Evolutionary conservation across 1,140 invertebrate genomes (phyloP).

Genomic region (Spodoptera frugiperda): DNA sequence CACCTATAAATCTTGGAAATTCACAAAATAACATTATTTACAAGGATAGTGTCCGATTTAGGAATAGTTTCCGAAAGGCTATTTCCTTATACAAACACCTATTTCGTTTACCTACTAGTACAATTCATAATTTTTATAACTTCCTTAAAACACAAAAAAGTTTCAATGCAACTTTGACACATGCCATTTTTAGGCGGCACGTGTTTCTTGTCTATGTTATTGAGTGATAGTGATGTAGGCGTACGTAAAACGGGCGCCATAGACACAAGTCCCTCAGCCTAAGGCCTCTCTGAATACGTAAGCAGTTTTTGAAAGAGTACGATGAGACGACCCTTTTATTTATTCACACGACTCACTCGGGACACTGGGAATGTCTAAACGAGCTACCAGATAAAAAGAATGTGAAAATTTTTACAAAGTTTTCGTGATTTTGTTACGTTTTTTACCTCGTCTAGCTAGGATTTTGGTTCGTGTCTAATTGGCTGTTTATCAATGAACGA

Average conservation of each 20-base stretch:
- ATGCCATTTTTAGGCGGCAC: neutral
- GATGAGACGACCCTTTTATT: conserved; percentile 57
- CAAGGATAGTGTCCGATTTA: conserved; percentile 1
- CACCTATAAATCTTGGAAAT: too few species aligned
- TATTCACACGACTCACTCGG: conserved; percentile 57
- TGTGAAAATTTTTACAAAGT: conserved; percentile 30
- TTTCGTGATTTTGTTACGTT: conserved; percentile 6
- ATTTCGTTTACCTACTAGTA: neutral
- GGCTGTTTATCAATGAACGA: too few species aligned
- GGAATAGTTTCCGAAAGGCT: neutral
- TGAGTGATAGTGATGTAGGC: conserved; percentile 6
- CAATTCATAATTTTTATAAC: neutral
- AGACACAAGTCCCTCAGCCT: conserved; percentile 35
- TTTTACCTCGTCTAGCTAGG: neutral
- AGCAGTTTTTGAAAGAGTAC: conserved; percentile 58
- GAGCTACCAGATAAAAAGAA: conserved; percentile 39
- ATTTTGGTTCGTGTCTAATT: neutral
- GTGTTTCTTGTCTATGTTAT: neutral
- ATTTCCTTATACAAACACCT: neutral
- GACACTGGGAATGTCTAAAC: conserved; percentile 31
- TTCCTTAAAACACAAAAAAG: neutral
- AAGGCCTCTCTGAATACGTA: conserved; percentile 56
- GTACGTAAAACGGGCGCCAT: conserved; percentile 11
- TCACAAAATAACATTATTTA: neutral
- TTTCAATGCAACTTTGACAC: neutral